phyloP scores from a whole-genome alignment of 2,888 invertebrate species.

The Chrysolina haemoptera region DNA sequence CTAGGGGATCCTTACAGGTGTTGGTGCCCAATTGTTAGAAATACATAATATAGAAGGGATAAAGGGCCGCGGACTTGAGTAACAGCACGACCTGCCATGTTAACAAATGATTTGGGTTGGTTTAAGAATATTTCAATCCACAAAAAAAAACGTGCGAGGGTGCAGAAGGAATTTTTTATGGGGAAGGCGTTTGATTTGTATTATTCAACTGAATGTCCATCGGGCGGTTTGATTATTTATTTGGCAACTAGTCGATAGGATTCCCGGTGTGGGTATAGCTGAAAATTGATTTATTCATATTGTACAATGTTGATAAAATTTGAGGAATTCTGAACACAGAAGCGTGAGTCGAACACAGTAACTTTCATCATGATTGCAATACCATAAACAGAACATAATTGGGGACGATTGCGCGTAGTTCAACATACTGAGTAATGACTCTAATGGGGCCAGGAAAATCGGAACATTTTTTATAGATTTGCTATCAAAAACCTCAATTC shows the following conservation, averaged over 20 bases:
- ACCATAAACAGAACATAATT: too few species aligned
- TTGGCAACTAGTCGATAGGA: neutral
- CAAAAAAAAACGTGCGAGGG: neutral
- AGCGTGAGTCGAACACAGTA: too few species aligned
- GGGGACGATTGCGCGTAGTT: too few species aligned
- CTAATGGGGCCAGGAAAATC: too few species aligned
- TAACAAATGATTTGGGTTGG: slow-evolving; percentile 16
- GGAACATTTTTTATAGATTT: too few species aligned
- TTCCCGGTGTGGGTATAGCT: neutral
- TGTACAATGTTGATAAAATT: too few species aligned
- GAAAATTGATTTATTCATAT: too few species aligned
- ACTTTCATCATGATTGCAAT: too few species aligned
- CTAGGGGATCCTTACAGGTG: slow-evolving; percentile 4
- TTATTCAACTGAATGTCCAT: neutral
- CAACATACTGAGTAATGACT: too few species aligned
- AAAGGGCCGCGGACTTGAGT: neutral
- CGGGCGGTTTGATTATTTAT: neutral
- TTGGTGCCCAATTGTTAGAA: slow-evolving; percentile 5
- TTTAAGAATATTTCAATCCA: slow-evolving; percentile 12
- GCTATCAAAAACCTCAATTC: too few species aligned
- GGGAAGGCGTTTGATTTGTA: neutral
- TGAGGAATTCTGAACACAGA: too few species aligned
- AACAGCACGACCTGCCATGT: neutral
- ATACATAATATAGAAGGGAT: slow-evolving; percentile 14
- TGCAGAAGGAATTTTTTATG: neutral